Base-by-base conservation (phyloP, 2,113 vertebrate genomes). In the Nothobranchius furzeri region DNA sequence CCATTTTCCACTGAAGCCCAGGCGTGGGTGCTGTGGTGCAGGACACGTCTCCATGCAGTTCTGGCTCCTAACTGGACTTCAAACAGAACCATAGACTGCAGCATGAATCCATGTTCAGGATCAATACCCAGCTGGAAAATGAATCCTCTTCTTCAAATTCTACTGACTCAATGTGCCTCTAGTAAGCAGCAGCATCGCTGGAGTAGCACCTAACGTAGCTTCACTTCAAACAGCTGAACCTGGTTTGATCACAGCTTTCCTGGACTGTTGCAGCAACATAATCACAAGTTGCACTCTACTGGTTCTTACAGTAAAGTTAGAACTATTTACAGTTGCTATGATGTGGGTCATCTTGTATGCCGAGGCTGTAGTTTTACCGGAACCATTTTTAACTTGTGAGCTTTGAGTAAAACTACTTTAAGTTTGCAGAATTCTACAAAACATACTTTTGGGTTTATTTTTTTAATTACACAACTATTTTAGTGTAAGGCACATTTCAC, bases 61-160 rank as follows among this genome's bases (percentile, higher is more conserved):
- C 64, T 48, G 11, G 63, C 53, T 51, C 42, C n/a, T 43, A 24
- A 55, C 42, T 42, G 35, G 47, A 84, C 82, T 61, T 87, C 82
- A 84, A 87, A 84, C 70, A 61, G 55, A 8, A 35, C 49, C 17
- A 13, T 42, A 49, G 2, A 64, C 61, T 75, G 74, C 1, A 54
- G 84, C 61, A 64, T 76, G 40, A 69, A 78, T 57, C 76, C 76
- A 60, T 64, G 55, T 67, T 80, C 35, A 62, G 70, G 54, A 80
- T 80, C 82, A 75, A 82, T 73, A 73, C 47, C n/a, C 65, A 65
- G 63, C 68, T 70, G 69, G 65, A 84, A 85, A 85, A 82, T 73
- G 52, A 82, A 79, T 72, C 76, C 61, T 59, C 54, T 59, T 69
- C 68, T 70, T 75, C 65, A 56, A 56, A 56, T 67, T 68, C 68